Conservation (phyloP, 2,888 invertebrate genomes). For the Nasonia oneida region DNA sequence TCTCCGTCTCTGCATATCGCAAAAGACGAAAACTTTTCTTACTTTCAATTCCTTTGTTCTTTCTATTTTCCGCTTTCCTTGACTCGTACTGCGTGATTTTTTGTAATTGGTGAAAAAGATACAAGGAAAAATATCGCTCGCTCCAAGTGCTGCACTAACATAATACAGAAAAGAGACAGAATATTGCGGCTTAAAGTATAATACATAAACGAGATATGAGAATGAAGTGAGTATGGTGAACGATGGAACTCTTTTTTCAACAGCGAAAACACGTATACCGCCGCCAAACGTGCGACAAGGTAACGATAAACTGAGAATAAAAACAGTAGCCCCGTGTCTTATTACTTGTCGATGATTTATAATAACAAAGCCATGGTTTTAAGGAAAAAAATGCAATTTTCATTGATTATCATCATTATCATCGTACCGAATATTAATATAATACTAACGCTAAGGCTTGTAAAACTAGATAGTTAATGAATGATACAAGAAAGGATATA, state of each 20-base stretch:
- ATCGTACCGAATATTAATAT: slow-evolving; percentile 59
- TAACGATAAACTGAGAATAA: slow-evolving; percentile 31
- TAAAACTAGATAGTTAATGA: slow-evolving; percentile 60
- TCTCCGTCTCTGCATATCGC: slow-evolving; percentile 50
- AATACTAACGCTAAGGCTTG: slow-evolving; percentile 59
- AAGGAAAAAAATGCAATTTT: slow-evolving; percentile 46
- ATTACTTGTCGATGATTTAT: slow-evolving; percentile 47
- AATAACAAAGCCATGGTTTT: slow-evolving; percentile 49
- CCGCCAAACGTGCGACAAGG: slow-evolving; percentile 21
- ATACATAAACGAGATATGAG: background rate
- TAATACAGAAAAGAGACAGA: background rate
- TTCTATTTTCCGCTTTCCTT: slow-evolving; percentile 43
- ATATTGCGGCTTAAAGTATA: slow-evolving; percentile 6
- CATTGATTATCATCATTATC: slow-evolving; percentile 49
- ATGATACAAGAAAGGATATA: slow-evolving; percentile 42
- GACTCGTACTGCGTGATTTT: slow-evolving; percentile 15
- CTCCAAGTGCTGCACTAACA: slow-evolving; percentile 5
- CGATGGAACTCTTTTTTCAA: slow-evolving; percentile 34
- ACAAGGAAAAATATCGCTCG: slow-evolving; percentile 15
- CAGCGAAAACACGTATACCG: slow-evolving; percentile 17
- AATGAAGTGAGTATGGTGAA: slow-evolving; percentile 38
- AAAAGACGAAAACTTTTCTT: slow-evolving; percentile 42
- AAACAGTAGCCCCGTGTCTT: slow-evolving; percentile 54
- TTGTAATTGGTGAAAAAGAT: background rate
- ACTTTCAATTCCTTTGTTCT: slow-evolving; percentile 52